Evolutionary conservation across 2,113 vertebrate species (phyloP).

Genomic region (Festucalex cinctus): DNA sequence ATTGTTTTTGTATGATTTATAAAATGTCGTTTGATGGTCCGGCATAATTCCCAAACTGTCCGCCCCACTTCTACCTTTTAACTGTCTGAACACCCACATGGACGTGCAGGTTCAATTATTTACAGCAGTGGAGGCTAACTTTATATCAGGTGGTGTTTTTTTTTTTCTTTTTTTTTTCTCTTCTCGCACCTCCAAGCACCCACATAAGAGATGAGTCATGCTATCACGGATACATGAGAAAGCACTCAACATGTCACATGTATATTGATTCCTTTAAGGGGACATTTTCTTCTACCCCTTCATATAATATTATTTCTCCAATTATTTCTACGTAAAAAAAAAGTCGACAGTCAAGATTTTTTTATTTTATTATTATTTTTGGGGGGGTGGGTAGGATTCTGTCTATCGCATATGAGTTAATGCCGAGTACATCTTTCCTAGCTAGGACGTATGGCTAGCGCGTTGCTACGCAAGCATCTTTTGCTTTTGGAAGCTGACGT

Average conservation of each 20-base stretch:
- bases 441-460: too few relatives aligned
- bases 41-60: background rate
- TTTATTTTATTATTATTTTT: too few relatives aligned
- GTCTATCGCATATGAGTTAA: too few relatives aligned
- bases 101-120: background rate
- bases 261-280: background rate
- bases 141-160: background rate
- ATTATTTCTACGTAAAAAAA: background rate
- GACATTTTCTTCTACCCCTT: background rate
- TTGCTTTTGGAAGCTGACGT: too few relatives aligned
- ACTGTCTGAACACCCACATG: background rate
- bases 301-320: background rate
- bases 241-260: slow-evolving; percentile 1
- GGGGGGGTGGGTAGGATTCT: too few relatives aligned
- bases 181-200: background rate
- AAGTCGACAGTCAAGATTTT: too few relatives aligned
- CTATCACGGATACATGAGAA: background rate
- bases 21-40: background rate
- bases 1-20: background rate
- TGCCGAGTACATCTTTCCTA: too few relatives aligned
- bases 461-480: too few relatives aligned
- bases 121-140: background rate
- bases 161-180: too few relatives aligned
- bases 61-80: background rate
- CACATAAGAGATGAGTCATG: background rate